A percentile compares a stretch with the other conserved stretches of the same genome.
These are phyloP conservation scores for Tautogolabrus adspersus DNA, from an alignment of 2,113 vertebrate genomes.

Conservation along the genomic window DNA sequence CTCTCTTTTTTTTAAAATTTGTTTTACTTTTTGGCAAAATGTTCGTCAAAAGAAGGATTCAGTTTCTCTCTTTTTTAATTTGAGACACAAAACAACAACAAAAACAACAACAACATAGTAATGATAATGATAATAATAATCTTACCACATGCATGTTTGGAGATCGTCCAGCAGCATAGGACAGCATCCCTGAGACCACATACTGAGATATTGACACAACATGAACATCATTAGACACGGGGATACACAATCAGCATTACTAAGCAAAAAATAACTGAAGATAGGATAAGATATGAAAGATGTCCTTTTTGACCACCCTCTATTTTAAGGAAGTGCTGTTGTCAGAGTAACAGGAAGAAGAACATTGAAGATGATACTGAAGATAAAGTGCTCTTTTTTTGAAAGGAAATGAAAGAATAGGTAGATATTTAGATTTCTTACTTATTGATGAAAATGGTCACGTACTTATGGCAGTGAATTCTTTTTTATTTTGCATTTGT, in stretches of 20 bases:
- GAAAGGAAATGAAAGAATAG: too few species aligned
- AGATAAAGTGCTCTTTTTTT: too few species aligned
- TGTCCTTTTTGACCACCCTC: fast-evolving
- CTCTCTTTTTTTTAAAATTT: too few species aligned
- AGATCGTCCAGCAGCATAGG: constrained; percentile 71
- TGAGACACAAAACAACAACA: not conserved
- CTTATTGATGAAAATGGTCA: not conserved
- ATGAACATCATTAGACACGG: not conserved
- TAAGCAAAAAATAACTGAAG: not conserved
- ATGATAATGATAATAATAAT: not conserved
- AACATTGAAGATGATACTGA: not conserved
- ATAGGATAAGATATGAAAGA: not conserved
- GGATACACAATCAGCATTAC: not conserved
- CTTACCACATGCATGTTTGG: constrained; percentile 80
- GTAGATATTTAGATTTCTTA: too few species aligned
- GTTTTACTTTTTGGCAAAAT: too few species aligned
- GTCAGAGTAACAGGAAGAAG: not conserved
- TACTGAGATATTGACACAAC: constrained; percentile 67
- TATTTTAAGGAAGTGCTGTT: not conserved
- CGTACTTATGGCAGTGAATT: not conserved
- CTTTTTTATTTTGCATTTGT: not conserved
- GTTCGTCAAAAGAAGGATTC: too few species aligned
- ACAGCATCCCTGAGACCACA: constrained; percentile 71
- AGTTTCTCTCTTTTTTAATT: too few species aligned
- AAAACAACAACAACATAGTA: too few species aligned